A percentile compares a stretch with the other conserved stretches of the same genome.
Evolutionary conservation across 2,113 vertebrate species (phyloP).

Genomic region (Callopanchax toddi): DNA sequence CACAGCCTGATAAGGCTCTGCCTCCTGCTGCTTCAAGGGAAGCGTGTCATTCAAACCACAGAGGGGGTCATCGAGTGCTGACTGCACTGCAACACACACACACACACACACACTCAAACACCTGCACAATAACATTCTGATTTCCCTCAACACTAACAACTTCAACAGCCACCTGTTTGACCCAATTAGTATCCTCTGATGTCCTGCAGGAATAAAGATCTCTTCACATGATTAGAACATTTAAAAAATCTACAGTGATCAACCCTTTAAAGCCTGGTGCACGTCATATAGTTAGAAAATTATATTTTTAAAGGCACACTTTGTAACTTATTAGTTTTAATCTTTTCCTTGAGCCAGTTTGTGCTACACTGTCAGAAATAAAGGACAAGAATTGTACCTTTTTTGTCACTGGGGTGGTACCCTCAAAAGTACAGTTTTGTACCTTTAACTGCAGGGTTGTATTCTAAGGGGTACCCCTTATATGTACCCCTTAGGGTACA

Average conservation of each 20-base stretch:
- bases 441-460: too few species aligned
- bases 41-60: constrained; percentile 61
- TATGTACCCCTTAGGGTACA: too few species aligned
- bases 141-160: constrained; percentile 20
- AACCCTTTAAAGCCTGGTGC: too few species aligned
- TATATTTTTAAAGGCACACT: too few species aligned
- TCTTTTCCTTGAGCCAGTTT: too few species aligned
- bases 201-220: background rate
- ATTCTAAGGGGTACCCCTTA: too few species aligned
- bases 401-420: too few species aligned
- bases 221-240: background rate
- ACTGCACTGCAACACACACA: constrained; percentile 25
- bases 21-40: constrained; percentile 45
- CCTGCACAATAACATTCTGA: constrained; percentile 23
- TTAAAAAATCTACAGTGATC: background rate
- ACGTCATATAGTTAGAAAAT: too few species aligned
- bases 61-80: constrained; percentile 39
- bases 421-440: too few species aligned
- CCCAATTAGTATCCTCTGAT: constrained; percentile 13
- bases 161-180: constrained; percentile 39
- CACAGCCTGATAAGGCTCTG: constrained; percentile 50
- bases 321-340: too few species aligned
- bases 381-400: too few species aligned
- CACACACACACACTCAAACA: constrained; percentile 18
- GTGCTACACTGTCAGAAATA: too few species aligned